Percentiles rank a stretch among this genome's conserved stretches.
phyloP scores from a whole-genome alignment of 2,113 vertebrate species.

The Siniperca knerii region DNA sequence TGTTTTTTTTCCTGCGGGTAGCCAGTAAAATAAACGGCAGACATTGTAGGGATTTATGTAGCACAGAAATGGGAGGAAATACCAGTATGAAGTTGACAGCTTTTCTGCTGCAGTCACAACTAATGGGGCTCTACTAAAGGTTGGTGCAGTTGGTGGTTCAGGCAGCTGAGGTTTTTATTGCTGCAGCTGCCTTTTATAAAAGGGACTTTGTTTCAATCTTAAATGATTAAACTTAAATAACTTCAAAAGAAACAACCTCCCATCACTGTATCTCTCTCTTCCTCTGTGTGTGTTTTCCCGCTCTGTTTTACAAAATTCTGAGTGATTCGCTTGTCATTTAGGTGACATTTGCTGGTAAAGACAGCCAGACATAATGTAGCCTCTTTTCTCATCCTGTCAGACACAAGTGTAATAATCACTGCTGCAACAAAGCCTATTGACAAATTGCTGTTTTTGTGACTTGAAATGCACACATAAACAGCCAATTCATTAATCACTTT shows the following conservation, averaged over 20 bases:
- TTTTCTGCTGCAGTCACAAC: conserved; percentile 52
- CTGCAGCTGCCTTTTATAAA: conserved; percentile 38
- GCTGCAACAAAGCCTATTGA: conserved; percentile 9
- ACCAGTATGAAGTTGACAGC: conserved; percentile 45
- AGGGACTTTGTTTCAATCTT: conserved; percentile 29
- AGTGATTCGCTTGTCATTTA: conserved; percentile 14
- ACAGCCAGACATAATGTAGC: conserved; percentile 11
- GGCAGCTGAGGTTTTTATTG: conserved; percentile 24
- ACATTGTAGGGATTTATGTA: conserved; percentile 61
- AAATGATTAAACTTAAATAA: conserved; percentile 36
- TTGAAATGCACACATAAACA: conserved; percentile 63
- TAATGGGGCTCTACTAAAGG: conserved; percentile 22
- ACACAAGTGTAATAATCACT: conserved; percentile 6
- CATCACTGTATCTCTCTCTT: background rate
- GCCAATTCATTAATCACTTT: conserved; percentile 66
- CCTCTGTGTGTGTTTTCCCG: background rate
- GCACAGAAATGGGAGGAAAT: conserved; percentile 47
- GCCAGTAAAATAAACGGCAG: conserved; percentile 54
- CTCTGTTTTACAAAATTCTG: conserved; percentile 26
- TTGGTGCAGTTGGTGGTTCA: conserved; percentile 25
- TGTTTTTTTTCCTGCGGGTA: conserved; percentile 19
- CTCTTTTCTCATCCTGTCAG: conserved; percentile 28
- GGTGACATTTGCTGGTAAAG: conserved; percentile 27
- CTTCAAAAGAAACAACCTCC: conserved; percentile 29
- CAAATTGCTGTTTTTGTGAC: conserved; percentile 51